A percentile compares a stretch with the other conserved stretches of the same genome.
These are phyloP conservation scores for Halcyon senegalensis DNA, from an alignment of 2,113 vertebrate genomes.

Conservation along the genomic window DNA sequence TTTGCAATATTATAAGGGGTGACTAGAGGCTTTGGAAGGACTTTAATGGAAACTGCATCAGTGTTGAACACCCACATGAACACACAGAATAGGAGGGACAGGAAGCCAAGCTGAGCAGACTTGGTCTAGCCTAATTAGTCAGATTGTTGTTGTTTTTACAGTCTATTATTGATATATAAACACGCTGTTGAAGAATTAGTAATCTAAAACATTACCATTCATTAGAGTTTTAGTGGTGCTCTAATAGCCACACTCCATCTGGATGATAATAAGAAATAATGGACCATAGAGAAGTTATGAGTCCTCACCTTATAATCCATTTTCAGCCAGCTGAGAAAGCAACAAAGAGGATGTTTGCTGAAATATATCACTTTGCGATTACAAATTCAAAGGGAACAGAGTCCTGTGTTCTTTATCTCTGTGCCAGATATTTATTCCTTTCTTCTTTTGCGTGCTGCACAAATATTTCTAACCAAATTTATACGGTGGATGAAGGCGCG, in stretches of 20 bases:
- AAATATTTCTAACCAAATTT: background rate
- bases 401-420: slow-evolving; percentile 1
- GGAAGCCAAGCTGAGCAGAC: background rate
- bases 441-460: background rate
- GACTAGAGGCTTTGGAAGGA: background rate
- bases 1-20: background rate
- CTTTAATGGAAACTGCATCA: background rate
- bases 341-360: background rate
- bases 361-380: background rate
- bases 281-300: background rate
- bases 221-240: slow-evolving; percentile 30
- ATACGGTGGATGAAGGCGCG: background rate
- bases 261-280: slow-evolving; percentile 50
- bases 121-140: slow-evolving; percentile 43
- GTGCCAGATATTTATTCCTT: background rate
- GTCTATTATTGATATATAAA: slow-evolving; percentile 28
- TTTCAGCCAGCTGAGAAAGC: slow-evolving; percentile 33
- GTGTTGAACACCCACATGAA: background rate
- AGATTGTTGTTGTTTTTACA: slow-evolving; percentile 6
- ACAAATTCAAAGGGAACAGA: background rate
- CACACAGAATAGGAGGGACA: background rate
- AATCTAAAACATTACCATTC: slow-evolving; percentile 16
- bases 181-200: slow-evolving; percentile 20
- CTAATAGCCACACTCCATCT: background rate
- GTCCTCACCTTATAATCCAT: slow-evolving; percentile 46